A percentile compares a stretch with the other conserved stretches of the same genome.
Evolutionary conservation across 2,797 vertebrate species (phyloP).

Genomic region (Gymnocypris eckloni): DNA sequence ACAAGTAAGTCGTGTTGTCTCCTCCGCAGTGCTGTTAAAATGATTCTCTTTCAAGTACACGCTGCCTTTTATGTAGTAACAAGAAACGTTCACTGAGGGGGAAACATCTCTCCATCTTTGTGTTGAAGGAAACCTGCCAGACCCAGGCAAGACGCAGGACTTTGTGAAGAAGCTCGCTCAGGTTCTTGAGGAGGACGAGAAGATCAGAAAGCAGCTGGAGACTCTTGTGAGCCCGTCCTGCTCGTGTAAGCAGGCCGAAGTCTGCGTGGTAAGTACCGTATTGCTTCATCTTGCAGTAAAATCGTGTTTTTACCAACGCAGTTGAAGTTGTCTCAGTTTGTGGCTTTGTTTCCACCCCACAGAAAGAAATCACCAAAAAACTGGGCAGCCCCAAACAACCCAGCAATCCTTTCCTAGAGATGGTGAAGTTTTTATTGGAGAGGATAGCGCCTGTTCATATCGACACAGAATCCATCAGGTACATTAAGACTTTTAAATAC

Average conservation of each 20-base stretch:
- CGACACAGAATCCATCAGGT: constrained; percentile 96
- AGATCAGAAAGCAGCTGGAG: constrained; percentile 93
- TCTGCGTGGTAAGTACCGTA: constrained; percentile 90
- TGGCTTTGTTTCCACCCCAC: constrained; percentile 55
- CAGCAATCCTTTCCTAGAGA: constrained; percentile 97
- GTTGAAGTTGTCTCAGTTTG: neutral
- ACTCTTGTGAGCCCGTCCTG: constrained; percentile 93
- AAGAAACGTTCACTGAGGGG: neutral
- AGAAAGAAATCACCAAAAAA: constrained; percentile 98
- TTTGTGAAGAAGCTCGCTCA: constrained; percentile 98
- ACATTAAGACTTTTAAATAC: constrained; percentile 21
- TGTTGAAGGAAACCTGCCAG: constrained; percentile 89
- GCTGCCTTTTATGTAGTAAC: neutral
- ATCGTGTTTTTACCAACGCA: neutral
- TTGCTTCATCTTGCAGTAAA: neutral
- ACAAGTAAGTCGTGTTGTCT: constrained; percentile 86
- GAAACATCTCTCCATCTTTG: neutral
- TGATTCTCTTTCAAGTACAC: neutral
- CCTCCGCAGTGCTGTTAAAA: neutral
- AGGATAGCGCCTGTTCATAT: constrained; percentile 98
- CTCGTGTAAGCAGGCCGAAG: constrained; percentile 97
- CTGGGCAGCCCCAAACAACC: constrained; percentile 96
- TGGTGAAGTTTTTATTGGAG: constrained; percentile 98
- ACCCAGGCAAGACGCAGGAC: constrained; percentile 97
- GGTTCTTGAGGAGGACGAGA: constrained; percentile 96